Base-by-base conservation (phyloP, 2,888 invertebrate species). In the Orchesellides sinensis region DNA sequence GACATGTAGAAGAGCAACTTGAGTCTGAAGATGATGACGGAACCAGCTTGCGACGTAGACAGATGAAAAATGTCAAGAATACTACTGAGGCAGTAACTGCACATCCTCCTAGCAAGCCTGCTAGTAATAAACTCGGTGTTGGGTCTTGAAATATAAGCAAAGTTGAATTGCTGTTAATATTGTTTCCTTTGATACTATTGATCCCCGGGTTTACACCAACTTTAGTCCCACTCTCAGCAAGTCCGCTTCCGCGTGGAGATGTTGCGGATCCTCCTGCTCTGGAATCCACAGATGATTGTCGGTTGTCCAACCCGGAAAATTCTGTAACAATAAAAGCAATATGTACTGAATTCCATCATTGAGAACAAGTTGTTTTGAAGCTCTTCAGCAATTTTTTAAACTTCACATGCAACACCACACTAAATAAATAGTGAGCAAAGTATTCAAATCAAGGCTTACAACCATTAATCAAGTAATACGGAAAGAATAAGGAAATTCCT, bases 31-130 rank as follows among this genome's bases (percentile, higher is more conserved):
- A 74, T 52, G 86, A 82, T 68, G 86, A 83, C 17, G 85, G 85
- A 29, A 85, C 80, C 84, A 88, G 84, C 84, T 86, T 86, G 75
- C 87, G 87, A 74, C 86, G 85, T 25, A 88, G 87, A 87, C 87
- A 88, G 59, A 88, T 86, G 87, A 88, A 88, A 85, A 88, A 88
- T 84, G 84, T 84, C 63, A 88, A 75, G 59, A 86, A 88, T 32
- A 87, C 88, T 54, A 86, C 75, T 1, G 86, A 87, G 32, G 87
- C 88, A 61, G 88, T 87, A 40, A 88, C 87, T 3, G 85, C 86
- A 84, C 88, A 88, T 10, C 87, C 88, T n/a, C 87, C 88, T 35
- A 88, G 77, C 25, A 88, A 85, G 29, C 88, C 88, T 14, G 87
- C 88, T 12, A 88, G 85, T 69, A 88, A 83, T 83, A 88, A 84